A percentile compares a stretch with the other conserved stretches of the same genome.
Conservation (phyloP, 2,113 vertebrate species). For the Micronycteris hirsuta region DNA sequence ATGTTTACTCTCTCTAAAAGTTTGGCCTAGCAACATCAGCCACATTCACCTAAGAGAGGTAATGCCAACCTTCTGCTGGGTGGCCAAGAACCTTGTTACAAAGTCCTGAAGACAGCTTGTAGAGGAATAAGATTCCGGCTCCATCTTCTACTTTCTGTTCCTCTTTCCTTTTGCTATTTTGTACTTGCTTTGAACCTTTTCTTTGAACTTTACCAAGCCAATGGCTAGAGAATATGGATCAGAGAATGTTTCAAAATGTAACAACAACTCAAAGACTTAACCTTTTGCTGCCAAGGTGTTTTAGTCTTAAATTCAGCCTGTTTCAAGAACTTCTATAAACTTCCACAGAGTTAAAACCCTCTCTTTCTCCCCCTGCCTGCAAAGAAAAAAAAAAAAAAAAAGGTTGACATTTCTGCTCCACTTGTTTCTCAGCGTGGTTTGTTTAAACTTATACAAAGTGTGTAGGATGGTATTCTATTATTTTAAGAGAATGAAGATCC, state of each 20-base stretch:
- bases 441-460: slow-evolving; percentile 13
- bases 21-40: not conserved
- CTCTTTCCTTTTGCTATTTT: not conserved
- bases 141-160: not conserved
- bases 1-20: not conserved
- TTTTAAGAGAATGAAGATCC: not conserved
- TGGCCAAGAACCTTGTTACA: not conserved
- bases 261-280: not conserved
- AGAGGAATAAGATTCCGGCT: not conserved
- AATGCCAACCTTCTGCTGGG: not conserved
- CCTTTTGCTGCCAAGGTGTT: not conserved
- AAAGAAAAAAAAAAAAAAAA: not conserved
- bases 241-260: not conserved
- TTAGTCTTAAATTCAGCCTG: not conserved
- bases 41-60: not conserved
- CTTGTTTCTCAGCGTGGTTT: slow-evolving; percentile 2
- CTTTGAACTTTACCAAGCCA: slow-evolving; percentile 8
- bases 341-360: not conserved
- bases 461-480: not conserved
- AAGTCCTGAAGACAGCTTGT: not conserved
- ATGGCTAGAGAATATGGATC: not conserved
- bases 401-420: not conserved
- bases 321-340: not conserved
- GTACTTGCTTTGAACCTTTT: not conserved
- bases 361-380: not conserved